A percentile compares a stretch with the other conserved stretches of the same genome.
Conservation (phyloP, 2,797 vertebrate species). For the Lates japonicus region DNA sequence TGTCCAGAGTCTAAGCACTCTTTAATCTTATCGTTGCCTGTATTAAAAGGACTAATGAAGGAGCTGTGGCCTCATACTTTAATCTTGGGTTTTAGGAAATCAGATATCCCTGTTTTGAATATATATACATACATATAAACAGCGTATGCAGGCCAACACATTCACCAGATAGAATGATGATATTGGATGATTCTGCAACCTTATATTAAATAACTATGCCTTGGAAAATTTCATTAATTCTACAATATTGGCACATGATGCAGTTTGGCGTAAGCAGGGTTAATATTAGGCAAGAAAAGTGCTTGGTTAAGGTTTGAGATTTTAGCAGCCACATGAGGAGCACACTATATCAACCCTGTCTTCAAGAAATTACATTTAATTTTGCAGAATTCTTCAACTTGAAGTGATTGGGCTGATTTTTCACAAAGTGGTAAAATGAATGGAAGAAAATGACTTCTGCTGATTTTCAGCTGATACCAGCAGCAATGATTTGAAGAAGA, state of each 20-base stretch:
- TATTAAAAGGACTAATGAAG: slow-evolving; percentile 4
- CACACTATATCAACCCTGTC: background rate
- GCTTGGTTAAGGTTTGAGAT: no score
- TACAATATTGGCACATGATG: background rate
- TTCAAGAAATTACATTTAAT: background rate
- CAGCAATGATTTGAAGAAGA: background rate
- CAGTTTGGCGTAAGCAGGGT: background rate
- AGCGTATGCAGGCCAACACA: background rate
- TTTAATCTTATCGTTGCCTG: slow-evolving; percentile 12
- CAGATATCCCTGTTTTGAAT: background rate
- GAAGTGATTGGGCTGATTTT: background rate
- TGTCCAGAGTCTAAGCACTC: background rate
- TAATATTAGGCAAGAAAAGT: background rate
- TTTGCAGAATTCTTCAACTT: background rate
- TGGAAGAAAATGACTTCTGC: background rate
- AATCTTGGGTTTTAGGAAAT: slow-evolving; percentile 5
- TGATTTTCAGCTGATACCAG: background rate
- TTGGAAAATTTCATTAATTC: background rate
- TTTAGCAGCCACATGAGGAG: background rate
- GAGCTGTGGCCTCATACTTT: background rate
- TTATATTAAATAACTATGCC: no score
- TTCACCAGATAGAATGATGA: background rate
- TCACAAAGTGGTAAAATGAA: background rate
- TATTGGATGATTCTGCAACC: background rate
- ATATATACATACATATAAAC: slow-evolving; percentile 17